These are phyloP conservation scores for Dilophus febrilis DNA, from an alignment of 2,888 invertebrate genomes.

Conservation along the genomic window DNA sequence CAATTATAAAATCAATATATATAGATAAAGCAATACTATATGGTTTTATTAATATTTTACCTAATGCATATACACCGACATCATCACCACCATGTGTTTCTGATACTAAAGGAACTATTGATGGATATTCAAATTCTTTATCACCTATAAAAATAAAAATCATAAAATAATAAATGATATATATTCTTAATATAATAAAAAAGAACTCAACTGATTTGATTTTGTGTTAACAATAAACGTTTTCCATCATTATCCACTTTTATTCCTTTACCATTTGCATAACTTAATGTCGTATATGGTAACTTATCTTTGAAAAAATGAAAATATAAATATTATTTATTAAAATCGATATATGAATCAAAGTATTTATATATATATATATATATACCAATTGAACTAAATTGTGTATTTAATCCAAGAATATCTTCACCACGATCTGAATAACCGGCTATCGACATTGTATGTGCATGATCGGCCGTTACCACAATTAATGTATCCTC, in stretches of 20 bases:
- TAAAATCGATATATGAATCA: no score
- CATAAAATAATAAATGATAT: no score
- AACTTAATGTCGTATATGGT: constrained; percentile 50
- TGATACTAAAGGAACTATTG: constrained; percentile 39
- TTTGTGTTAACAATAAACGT: no score
- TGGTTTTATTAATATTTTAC: constrained; percentile 16
- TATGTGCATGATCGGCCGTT: constrained; percentile 62
- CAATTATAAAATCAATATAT: no score
- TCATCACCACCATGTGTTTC: constrained; percentile 68
- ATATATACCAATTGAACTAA: constrained; percentile 12
- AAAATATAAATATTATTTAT: no score
- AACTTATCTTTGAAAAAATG: constrained; percentile 32
- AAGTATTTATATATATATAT: no score
- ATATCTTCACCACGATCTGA: constrained; percentile 39
- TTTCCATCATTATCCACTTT: constrained; percentile 13
- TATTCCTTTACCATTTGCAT: constrained; percentile 58
- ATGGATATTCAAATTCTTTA: constrained; percentile 34
- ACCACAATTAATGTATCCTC: constrained; percentile 65
- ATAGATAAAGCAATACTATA: no score
- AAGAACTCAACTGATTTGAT: no score
- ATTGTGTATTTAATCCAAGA: constrained; percentile 27
- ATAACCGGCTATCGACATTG: constrained; percentile 60
- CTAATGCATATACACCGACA: constrained; percentile 52
- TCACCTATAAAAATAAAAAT: constrained; percentile 8
- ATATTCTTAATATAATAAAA: no score